phyloP scores from a whole-genome alignment of 2,113 vertebrate species.

The Lophura nycthemera region DNA sequence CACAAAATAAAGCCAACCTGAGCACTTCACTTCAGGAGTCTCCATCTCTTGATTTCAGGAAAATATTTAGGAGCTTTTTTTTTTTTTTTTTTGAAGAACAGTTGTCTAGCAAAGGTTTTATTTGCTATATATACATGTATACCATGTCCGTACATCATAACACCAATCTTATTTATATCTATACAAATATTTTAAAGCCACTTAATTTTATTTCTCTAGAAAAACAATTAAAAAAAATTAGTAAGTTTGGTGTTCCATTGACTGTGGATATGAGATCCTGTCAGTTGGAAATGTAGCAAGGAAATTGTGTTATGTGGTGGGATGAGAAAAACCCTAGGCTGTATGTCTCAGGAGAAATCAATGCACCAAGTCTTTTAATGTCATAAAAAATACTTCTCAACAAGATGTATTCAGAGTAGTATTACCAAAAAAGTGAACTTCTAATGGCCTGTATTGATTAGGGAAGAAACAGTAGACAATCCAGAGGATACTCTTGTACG shows the following conservation, averaged over 20 bases:
- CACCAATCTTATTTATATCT: neutral
- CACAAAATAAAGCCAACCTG: neutral
- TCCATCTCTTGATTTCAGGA: neutral
- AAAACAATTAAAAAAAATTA: neutral
- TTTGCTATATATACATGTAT: neutral
- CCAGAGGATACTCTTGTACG: neutral
- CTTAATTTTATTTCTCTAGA: neutral
- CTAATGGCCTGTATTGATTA: conserved; percentile 72
- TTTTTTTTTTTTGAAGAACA: neutral
- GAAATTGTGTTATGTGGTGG: neutral
- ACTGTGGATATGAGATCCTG: neutral
- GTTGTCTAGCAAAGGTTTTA: neutral
- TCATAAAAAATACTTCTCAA: conserved; percentile 40
- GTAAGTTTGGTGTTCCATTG: neutral
- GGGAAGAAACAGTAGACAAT: conserved; percentile 36
- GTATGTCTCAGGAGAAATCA: conserved; percentile 47
- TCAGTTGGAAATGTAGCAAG: conserved; percentile 12
- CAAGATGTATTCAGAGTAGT: conserved; percentile 34
- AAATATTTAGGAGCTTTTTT: neutral
- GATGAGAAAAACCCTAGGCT: conserved; percentile 30
- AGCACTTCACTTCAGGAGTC: neutral
- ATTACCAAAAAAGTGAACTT: conserved; percentile 52
- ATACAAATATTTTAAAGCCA: neutral
- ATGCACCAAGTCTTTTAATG: conserved; percentile 51
- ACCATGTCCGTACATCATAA: neutral